Evolutionary conservation across 2,113 vertebrate genomes (phyloP), one percentile per base, ranked within the genome.

Genomic region (Patagioenas fasciata): DNA sequence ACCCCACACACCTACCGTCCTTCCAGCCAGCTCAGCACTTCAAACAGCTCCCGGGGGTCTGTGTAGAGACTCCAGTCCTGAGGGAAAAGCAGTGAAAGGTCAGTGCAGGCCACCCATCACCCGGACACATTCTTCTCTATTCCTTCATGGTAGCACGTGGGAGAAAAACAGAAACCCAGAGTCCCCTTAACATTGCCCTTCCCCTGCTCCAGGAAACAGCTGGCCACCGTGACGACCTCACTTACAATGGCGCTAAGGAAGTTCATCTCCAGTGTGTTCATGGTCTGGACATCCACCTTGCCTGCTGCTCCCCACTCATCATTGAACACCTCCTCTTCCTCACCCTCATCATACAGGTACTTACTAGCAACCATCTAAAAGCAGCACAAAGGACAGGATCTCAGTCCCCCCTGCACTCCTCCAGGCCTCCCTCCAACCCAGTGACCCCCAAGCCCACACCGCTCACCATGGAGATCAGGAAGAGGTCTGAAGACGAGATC

Each of bases 281-380:
- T 98, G n/a, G 99, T 99, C 93, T 99, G 98, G 88, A 99, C 98
- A 0, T 99, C 98, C 97, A 99, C 97, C 56, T 99, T 99, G 20
- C 99, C 99, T 24, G 99, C 99, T 32, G 99, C 98, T 74, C 99
- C 99, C 99, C 99, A 99, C 83, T 99, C 99, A 0, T 99, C 99
- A 0, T 99, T 99, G 97, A 99, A 99, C 42, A 99, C 99, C 81
- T 99, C 99, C 58, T 99, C 99, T 34, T 99, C 99, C 74, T 99
- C 99, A 8, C 99, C 99, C 97, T 99, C 99, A 19, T 99, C 99
- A 15, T 99, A 99, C 90, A 99, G 97, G 96, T 99, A 99, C 95
- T 99, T 99, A 95, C 99, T 99, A 91, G 99, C 99, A 94, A 99
- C 99, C 99, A 99, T 99, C 99, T 99, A 92, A 77, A 91, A 80